These are phyloP conservation scores for Halictus rubicundus DNA, from an alignment of 1,140 invertebrate species.

Conservation along the genomic window DNA sequence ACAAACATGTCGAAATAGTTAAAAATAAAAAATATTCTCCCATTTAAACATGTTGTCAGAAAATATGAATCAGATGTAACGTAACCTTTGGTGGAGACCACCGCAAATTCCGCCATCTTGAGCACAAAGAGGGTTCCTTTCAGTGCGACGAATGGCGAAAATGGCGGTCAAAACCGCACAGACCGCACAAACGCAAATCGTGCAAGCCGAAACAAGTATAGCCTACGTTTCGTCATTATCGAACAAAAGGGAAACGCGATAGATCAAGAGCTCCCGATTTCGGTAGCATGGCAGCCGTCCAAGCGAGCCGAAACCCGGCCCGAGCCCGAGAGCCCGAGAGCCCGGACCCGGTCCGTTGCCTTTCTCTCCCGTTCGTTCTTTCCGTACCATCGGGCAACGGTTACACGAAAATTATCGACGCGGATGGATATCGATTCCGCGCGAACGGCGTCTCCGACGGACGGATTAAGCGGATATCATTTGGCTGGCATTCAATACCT, in stretches of 20 bases:
- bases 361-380: neutral
- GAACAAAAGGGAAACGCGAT: neutral
- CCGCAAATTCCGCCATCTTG: too few relatives aligned
- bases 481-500: slow-evolving; percentile 77
- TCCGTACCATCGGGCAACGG: slow-evolving; percentile 4
- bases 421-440: slow-evolving; percentile 21
- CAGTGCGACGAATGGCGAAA: neutral
- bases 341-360: neutral
- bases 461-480: slow-evolving; percentile 77
- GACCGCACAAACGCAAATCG: neutral
- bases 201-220: neutral
- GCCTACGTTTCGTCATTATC: neutral
- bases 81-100: too few relatives aligned
- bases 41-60: too few relatives aligned
- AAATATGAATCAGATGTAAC: too few relatives aligned
- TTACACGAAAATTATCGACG: slow-evolving; percentile 59
- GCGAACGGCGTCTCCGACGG: slow-evolving; percentile 37
- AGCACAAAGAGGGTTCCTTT: too few relatives aligned
- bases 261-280: slow-evolving; percentile 4
- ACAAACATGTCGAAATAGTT: too few relatives aligned
- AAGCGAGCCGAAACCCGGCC: neutral
- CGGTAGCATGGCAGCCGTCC: slow-evolving; percentile 35
- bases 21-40: too few relatives aligned
- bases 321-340: neutral
- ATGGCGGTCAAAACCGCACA: neutral